Evolutionary conservation across 2,797 vertebrate species (phyloP), one percentile per base, ranked within the genome.

Genomic region (Mareca penelope): DNA sequence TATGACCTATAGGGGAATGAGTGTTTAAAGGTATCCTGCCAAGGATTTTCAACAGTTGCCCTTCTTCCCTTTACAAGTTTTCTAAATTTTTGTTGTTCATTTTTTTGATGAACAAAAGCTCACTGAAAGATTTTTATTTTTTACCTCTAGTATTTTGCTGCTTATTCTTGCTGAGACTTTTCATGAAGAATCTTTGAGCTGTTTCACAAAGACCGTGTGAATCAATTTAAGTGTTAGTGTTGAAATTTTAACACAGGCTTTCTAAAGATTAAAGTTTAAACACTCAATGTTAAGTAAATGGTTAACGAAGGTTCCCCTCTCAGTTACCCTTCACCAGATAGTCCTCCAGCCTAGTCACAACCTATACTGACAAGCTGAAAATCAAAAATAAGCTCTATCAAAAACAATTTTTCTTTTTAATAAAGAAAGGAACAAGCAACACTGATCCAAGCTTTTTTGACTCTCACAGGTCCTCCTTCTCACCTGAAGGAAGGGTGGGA

Each of bases 181-280:
- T 50, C 44, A 37, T 59, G 68, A 81, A 85, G 28, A 80, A n/a
- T 81, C 71, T 70, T 86, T 78, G 64, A 60, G 40, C 21, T 50
- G 10, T 80, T 84, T 77, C 5, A 5, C 29, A 70, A 86, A 71
- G 48, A 60, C 8, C 0, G 0, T 22, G 12, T 33, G 68, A 71
- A 78, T 82, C 14, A 52, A 56, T 79, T 67, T 11, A 29, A 67
- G 24, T 44, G 42, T 5, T 15, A 64, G 52, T 46, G 79, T 80
- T 86, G 80, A 67, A 73, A 81, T 84, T 86, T 73, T 70, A 63
- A 44, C 55, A 33, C 4, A 15, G 31, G 46, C 35, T 94, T 95
- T 85, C 67, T 31, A 50, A 84, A 80, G 33, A 52, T 9, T 26
- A 3, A 86, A 72, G 5, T 37, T 81, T 76, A 88, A 84, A 17